These are phyloP conservation scores for Drosophila parthenogenetica DNA, from an alignment of 2,888 invertebrate genomes.

Conservation along the genomic window DNA sequence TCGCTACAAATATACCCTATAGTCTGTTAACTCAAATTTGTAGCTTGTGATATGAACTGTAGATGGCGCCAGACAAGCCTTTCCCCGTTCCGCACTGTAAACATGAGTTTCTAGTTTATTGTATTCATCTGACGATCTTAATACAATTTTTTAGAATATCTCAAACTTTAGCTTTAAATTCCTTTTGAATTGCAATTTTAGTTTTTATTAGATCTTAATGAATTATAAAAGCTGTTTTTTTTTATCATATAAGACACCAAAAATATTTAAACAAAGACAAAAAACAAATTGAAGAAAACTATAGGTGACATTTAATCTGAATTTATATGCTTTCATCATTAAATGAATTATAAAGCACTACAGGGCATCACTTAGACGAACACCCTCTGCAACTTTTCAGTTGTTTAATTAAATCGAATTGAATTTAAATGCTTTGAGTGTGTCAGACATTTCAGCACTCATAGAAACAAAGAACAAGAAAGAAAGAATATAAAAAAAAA, in stretches of 20 bases:
- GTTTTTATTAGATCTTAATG: no score
- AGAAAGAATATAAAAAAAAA: slow-evolving; percentile 8
- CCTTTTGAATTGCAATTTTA: no score
- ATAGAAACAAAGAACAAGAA: slow-evolving; percentile 19
- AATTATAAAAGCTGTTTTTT: no score
- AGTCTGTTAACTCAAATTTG: background rate
- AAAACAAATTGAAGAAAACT: no score
- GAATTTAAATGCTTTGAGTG: slow-evolving; percentile 51
- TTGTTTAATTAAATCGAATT: slow-evolving; percentile 63
- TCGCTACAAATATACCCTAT: slow-evolving; percentile 7
- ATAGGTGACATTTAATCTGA: no score
- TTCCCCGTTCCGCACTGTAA: background rate
- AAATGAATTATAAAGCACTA: background rate
- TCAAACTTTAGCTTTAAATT: background rate
- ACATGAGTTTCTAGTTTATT: background rate
- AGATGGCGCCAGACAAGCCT: slow-evolving; percentile 7
- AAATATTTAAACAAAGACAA: no score
- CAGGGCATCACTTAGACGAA: background rate
- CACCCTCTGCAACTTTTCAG: background rate
- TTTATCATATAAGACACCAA: no score
- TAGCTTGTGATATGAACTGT: background rate
- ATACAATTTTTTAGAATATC: background rate
- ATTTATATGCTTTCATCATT: no score
- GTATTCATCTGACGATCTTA: background rate
- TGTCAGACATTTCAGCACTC: slow-evolving; percentile 26